Evolutionary conservation across 2,113 vertebrate genomes (phyloP).

Genomic region (Ciconia boyciana): DNA sequence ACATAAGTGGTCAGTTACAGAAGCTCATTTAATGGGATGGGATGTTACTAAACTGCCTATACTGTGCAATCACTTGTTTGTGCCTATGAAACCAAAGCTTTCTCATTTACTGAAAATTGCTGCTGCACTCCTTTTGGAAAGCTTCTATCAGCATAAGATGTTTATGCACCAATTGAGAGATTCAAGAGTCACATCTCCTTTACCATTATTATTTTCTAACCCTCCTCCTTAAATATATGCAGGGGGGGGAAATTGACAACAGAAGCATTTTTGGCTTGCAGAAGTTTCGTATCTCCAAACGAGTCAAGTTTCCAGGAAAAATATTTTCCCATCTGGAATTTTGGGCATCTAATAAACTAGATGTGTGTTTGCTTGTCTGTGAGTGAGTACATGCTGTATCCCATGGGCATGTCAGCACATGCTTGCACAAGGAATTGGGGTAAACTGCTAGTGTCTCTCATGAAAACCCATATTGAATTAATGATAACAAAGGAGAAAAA

Average conservation of each 20-base stretch:
- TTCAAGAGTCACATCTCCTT: neutral
- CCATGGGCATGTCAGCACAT: neutral
- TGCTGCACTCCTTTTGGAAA: neutral
- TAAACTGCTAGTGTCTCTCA: neutral
- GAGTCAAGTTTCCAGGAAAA: neutral
- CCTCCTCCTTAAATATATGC: neutral
- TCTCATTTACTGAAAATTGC: neutral
- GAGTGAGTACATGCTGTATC: neutral
- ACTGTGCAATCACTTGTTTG: neutral
- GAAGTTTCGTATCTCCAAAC: rapidly evolving
- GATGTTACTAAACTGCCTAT: neutral
- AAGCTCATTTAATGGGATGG: neutral
- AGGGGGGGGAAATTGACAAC: rapidly evolving
- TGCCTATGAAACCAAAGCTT: neutral
- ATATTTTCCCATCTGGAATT: neutral
- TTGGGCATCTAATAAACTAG: neutral
- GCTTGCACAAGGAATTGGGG: neutral
- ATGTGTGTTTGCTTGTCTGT: neutral
- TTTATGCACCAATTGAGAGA: neutral
- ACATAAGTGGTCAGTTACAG: neutral
- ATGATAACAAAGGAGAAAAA: neutral
- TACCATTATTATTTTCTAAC: rapidly evolving
- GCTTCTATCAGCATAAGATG: neutral
- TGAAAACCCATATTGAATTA: neutral
- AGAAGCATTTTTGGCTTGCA: neutral